These are phyloP conservation scores for Gasterosteus nipponicus DNA, from an alignment of 2,113 vertebrate genomes.

Conservation along the genomic window DNA sequence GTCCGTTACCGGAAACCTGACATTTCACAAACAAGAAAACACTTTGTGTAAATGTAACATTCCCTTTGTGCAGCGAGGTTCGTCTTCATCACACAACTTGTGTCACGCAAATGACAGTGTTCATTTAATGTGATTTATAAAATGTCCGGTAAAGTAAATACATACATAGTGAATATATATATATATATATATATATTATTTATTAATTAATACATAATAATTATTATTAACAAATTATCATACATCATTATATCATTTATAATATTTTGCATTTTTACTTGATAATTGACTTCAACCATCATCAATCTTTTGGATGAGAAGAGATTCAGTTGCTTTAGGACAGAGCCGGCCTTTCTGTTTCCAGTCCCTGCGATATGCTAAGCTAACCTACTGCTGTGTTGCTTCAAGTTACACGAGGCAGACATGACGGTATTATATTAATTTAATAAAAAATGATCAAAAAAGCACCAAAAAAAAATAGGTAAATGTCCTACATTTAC, in stretches of 20 bases:
- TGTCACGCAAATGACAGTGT: no score
- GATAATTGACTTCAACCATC: neutral
- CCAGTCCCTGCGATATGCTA: slow-evolving; percentile 7
- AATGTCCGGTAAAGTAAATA: neutral
- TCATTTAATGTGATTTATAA: neutral
- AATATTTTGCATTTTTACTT: neutral
- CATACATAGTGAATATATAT: neutral
- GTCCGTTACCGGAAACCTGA: slow-evolving; percentile 90
- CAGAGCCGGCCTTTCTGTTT: neutral
- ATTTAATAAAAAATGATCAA: no score
- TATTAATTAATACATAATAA: no score
- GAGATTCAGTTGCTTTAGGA: neutral
- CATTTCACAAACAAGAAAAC: slow-evolving; percentile 12
- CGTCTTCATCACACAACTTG: neutral
- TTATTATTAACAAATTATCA: neutral
- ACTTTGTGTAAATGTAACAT: neutral
- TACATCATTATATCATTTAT: neutral
- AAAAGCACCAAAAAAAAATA: neutral
- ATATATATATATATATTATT: no score
- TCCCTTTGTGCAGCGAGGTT: neutral
- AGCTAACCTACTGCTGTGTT: neutral
- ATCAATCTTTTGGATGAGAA: neutral
- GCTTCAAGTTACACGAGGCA: neutral
- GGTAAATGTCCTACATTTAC: neutral
- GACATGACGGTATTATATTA: neutral